phyloP scores from a whole-genome alignment of 2,113 vertebrate species.

The Emydocephalus ijimae region DNA sequence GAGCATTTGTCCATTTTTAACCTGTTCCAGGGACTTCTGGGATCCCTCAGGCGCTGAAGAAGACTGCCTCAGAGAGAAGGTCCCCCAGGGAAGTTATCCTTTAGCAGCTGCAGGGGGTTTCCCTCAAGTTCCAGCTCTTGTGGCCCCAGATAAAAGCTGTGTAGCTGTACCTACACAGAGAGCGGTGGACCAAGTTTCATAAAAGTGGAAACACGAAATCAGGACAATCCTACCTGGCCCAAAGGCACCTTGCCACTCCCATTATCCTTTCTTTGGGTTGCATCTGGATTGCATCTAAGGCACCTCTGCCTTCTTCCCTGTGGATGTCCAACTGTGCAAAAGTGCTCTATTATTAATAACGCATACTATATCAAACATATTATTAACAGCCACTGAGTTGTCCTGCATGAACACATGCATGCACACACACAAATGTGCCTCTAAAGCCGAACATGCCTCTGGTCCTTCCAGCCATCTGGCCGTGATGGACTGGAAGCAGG shows the following conservation, averaged over 20 bases:
- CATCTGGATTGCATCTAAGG: not conserved
- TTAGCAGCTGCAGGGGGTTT: not conserved
- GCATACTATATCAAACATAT: not conserved
- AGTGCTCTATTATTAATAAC: not conserved
- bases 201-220: not conserved
- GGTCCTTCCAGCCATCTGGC: not conserved
- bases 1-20: not conserved
- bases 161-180: conserved; percentile 36
- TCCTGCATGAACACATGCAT: not conserved
- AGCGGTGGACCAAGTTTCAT: conserved; percentile 36
- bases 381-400: not conserved
- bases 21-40: not conserved
- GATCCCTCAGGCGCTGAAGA: not conserved
- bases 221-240: not conserved
- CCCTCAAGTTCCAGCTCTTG: not conserved
- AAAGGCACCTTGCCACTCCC: conserved; percentile 45
- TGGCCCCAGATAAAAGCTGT: no score
- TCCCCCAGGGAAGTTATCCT: not conserved
- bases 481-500: not conserved
- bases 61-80: not conserved
- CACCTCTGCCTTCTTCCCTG: not conserved
- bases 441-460: not conserved
- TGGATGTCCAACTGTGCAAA: not conserved
- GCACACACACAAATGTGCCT: not conserved
- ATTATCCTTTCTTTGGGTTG: conserved; percentile 24